Evolutionary conservation across 2,113 vertebrate species (phyloP), one percentile per base, ranked within the genome.

Genomic region (Scartelaos histophorus): DNA sequence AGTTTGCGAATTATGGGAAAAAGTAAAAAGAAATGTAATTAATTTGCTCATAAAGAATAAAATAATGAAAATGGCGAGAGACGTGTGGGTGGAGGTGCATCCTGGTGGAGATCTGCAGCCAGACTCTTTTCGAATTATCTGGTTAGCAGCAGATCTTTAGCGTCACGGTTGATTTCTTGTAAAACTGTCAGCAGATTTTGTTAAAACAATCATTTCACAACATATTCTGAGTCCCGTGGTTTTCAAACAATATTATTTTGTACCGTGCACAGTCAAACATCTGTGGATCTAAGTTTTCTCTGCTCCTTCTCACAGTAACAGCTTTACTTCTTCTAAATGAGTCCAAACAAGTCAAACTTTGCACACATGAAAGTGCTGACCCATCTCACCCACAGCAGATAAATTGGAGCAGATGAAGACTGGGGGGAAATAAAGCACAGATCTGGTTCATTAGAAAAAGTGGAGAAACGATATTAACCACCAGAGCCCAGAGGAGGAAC

Each of bases 381-480:
- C 65, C 22, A 53, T 79, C 64, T 66, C 66, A 69, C 53, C 21
- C 43, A 62, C 6, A 53, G 45, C 51, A 21, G 51, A 54, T 72
- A 80, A 66, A 85, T 51, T 75, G 66, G 56, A 84, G 70, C 47
- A 87, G 83, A 87, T 88, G 49, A 80, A 89, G 83, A 79, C 84
- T 82, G 78, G 2, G 72, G 82, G 80, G 81, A 89, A 85, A 84
- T 65, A 62, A 66, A 77, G 67, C 61, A 38, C 77, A 85, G 85
- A 87, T 66, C 73, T 66, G 74, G 49, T 83, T 86, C 86, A 90
- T 90, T 81, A 73, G 66, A 69, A 72, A 29, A 67, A 77, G 64
- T 47, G 34, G 72, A 81, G 76, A 87, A 84, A 88, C 90, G 67
- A 82, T 86, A 87, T 87, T 82, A 86, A 79, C 74, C 74, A 73